Conservation (phyloP, 2,797 vertebrate species). For the Mus caroli region DNA sequence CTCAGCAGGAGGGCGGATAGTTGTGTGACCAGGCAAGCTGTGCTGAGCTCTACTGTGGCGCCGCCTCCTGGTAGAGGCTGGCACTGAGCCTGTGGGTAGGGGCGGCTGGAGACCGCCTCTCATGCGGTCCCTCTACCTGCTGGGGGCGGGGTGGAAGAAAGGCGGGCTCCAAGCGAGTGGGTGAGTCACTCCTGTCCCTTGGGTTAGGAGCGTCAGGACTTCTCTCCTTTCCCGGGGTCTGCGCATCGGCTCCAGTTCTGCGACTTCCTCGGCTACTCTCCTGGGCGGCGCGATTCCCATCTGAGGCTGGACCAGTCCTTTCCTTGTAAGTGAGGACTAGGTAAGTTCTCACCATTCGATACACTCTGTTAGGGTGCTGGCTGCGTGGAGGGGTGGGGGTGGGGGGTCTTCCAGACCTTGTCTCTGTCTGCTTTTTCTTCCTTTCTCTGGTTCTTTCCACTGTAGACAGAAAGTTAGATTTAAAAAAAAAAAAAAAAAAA, state of each 20-base stretch:
- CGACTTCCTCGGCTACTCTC: background rate
- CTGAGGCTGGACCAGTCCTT: conserved; percentile 29
- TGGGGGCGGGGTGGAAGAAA: conserved; percentile 63
- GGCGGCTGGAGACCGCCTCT: conserved; percentile 47
- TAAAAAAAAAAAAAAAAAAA: conserved; percentile 28
- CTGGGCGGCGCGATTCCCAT: background rate
- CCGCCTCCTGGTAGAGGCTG: conserved; percentile 57
- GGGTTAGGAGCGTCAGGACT: conserved; percentile 68
- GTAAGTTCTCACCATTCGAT: conserved; percentile 75
- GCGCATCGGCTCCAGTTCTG: conserved; percentile 54
- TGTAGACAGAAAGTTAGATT: conserved; percentile 79
- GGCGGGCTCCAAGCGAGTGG: conserved; percentile 33
- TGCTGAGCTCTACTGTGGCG: background rate
- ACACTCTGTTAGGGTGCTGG: conserved; percentile 43
- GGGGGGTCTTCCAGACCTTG: background rate
- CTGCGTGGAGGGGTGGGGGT: background rate
- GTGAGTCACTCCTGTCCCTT: conserved; percentile 73
- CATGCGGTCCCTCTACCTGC: conserved; percentile 52
- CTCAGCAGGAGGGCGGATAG: background rate
- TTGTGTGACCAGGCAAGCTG: background rate
- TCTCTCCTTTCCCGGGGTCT: conserved; percentile 54
- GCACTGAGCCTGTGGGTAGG: background rate
- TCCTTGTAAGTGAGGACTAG: conserved; percentile 55
- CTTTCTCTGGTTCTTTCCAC: conserved; percentile 56
- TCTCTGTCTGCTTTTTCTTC: conserved; percentile 63